phyloP scores from a whole-genome alignment of 2,888 invertebrate species.

The Apamea anceps region DNA sequence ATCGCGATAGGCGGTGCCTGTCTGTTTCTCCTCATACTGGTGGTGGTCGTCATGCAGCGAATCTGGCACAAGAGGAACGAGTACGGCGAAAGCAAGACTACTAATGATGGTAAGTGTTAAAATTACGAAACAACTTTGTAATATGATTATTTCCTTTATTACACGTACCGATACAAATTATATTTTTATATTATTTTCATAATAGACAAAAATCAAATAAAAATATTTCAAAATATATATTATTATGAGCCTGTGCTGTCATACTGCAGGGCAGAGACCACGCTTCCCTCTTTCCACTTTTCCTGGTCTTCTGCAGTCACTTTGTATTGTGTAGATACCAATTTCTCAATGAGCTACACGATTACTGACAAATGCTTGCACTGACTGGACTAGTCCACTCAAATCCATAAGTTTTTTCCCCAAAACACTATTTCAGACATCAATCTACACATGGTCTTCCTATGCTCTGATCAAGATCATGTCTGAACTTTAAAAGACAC shows the following conservation, averaged over 20 bases:
- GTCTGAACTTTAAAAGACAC: background rate
- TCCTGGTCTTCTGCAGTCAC: background rate
- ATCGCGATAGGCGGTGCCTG: slow-evolving; percentile 75
- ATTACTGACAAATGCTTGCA: background rate
- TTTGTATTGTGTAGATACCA: background rate
- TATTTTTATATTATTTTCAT: background rate
- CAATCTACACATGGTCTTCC: background rate
- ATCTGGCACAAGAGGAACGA: slow-evolving; percentile 75
- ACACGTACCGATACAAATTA: background rate
- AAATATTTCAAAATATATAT: background rate
- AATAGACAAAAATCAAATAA: background rate
- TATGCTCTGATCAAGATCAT: background rate
- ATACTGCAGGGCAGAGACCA: background rate
- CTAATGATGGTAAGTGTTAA: slow-evolving; percentile 51
- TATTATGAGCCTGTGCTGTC: background rate
- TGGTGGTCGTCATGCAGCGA: slow-evolving; percentile 76
- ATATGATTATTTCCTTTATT: background rate
- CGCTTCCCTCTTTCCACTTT: background rate
- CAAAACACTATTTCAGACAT: background rate
- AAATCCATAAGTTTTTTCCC: background rate
- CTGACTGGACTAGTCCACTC: background rate
- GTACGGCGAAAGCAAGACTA: slow-evolving; percentile 64
- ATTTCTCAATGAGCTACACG: background rate
- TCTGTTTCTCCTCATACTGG: slow-evolving; percentile 74
- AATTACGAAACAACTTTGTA: background rate